These are phyloP conservation scores for Apeira syringaria DNA, from an alignment of 2,888 invertebrate genomes.

Conservation along the genomic window DNA sequence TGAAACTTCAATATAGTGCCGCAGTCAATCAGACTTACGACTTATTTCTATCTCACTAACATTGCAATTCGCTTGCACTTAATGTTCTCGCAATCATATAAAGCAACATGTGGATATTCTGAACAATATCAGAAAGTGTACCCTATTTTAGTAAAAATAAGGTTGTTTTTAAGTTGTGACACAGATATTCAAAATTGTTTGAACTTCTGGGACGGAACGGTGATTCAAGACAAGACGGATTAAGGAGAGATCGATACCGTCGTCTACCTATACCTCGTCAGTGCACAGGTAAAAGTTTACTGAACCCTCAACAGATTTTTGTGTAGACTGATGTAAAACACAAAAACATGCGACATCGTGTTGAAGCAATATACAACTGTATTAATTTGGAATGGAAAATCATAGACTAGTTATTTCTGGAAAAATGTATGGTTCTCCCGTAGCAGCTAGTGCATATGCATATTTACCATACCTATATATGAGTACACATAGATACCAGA, in stretches of 20 bases:
- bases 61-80: constrained; percentile 13
- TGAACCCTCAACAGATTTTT: not conserved
- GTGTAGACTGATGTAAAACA: too few species aligned
- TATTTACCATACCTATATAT: too few species aligned
- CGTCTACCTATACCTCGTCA: constrained; percentile 6
- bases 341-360: too few species aligned
- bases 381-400: too few species aligned
- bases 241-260: constrained; percentile 23
- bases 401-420: too few species aligned
- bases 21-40: constrained; percentile 13
- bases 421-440: too few species aligned
- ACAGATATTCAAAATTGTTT: constrained; percentile 20
- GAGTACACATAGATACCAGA: too few species aligned
- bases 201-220: constrained; percentile 22
- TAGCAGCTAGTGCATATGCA: too few species aligned
- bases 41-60: constrained; percentile 11
- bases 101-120: too few species aligned
- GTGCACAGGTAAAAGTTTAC: not conserved
- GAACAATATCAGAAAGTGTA: constrained; percentile 6
- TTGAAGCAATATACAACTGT: too few species aligned
- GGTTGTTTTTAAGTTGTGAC: constrained; percentile 8
- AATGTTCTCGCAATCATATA: not conserved
- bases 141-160: constrained; percentile 3
- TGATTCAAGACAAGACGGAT: constrained; percentile 29
- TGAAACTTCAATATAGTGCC: constrained; percentile 16